Evolutionary conservation across 2,888 invertebrate species (phyloP), one percentile per base, ranked within the genome.

Genomic region (Agrilus biguttatus): DNA sequence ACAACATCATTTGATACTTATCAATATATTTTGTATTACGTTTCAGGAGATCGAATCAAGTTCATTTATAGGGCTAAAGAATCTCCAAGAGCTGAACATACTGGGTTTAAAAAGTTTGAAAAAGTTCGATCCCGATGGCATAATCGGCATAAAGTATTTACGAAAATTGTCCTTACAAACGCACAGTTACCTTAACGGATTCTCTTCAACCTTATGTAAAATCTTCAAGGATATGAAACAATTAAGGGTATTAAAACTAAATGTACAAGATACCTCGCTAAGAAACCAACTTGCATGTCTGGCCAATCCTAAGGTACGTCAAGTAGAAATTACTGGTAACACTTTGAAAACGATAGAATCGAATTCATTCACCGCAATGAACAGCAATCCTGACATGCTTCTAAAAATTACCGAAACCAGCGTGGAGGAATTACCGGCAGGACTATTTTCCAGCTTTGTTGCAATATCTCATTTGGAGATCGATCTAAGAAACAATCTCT

Each of bases 401-500:
- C 72, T 89, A 47, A 75, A 80, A 61, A 85, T 89, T 52, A 78
- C 78, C 41, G 77, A 79, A 51, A 90, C 90, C 8, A 78, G 80
- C 50, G 73, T 90, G 40, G 78, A 80, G 45, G 82, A 86, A 62
- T 67, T 90, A 52, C 89, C 89, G 19, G 74, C 82, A 1, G 83
- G 85, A 46, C 75, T 88, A 48, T 84, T 88, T 67, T 75, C 82
- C 40, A 76, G 80, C 49, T 71, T 89, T 57, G 78, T 83, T 43
- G 78, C 80, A 58, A 77, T 89, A 55, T 82, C 86, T 8, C 84
- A 86, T 62, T 72, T 90, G 45, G 80, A 80, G 35, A 74, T 92
- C 46, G 89, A 91, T 66, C 71, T 91, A 51, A 78, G 85, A 48
- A 75, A 80, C 60, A 92, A 92, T 68, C 77, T 78, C 66, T 74